phyloP scores from a whole-genome alignment of 53 echinoderm and acorn worm species.

The Actinopyga echinites region DNA sequence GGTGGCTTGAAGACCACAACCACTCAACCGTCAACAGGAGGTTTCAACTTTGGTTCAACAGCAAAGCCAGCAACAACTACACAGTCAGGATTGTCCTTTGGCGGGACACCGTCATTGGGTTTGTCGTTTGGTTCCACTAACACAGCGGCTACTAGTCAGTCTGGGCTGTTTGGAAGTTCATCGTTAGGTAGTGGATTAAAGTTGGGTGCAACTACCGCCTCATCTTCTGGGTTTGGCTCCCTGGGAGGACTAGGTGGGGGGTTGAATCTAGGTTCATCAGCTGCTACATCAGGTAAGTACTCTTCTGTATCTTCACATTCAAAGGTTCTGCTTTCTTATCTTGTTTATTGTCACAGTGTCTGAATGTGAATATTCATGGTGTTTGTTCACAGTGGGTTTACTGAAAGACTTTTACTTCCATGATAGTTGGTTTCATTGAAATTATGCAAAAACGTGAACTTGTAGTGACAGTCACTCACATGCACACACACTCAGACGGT shows the following conservation, averaged over 20 bases:
- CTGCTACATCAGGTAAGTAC: slow-evolving; percentile 14
- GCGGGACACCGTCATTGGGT: not conserved
- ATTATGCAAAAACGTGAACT: too few species aligned
- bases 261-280: slow-evolving; percentile 5
- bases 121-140: not conserved
- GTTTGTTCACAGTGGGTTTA: too few species aligned
- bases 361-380: too few species aligned
- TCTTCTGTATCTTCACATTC: too few species aligned
- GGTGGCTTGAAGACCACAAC: slow-evolving; percentile 24
- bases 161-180: not conserved
- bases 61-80: slow-evolving; percentile 18
- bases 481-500: too few species aligned
- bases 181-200: not conserved
- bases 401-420: not conserved
- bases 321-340: too few species aligned
- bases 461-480: too few species aligned
- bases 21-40: slow-evolving; percentile 1
- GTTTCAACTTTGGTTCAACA: slow-evolving; percentile 26
- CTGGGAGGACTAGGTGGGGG: slow-evolving; percentile 19
- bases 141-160: not conserved
- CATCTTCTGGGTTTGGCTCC: slow-evolving; percentile 17
- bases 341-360: too few species aligned
- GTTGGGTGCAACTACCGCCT: not conserved
- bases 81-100: slow-evolving; percentile 13
- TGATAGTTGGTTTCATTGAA: not conserved